These are phyloP conservation scores for Lepilemur septentrionalis DNA, from an alignment of 2,797 vertebrate species.

Conservation along the genomic window DNA sequence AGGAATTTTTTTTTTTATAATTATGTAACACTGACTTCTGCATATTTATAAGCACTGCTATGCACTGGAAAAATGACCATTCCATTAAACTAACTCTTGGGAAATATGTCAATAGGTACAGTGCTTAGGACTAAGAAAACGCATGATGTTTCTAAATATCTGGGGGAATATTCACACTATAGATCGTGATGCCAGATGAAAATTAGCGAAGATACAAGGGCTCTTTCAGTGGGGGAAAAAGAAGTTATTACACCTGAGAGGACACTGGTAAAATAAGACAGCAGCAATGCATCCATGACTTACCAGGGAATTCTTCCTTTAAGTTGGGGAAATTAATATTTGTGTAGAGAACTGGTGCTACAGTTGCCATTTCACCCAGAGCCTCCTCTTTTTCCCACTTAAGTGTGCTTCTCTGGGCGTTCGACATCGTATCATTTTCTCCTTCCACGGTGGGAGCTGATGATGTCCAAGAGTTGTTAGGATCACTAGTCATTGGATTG, in stretches of 20 bases:
- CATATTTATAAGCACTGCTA: not conserved
- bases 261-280: fast-evolving
- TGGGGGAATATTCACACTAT: not conserved
- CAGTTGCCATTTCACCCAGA: slow-evolving; percentile 95
- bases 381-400: slow-evolving; percentile 99
- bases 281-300: slow-evolving; percentile 1
- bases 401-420: slow-evolving; percentile 93
- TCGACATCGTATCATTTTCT: slow-evolving; percentile 91
- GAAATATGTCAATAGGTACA: not conserved
- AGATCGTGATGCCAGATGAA: not conserved
- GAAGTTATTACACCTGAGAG: too few species aligned
- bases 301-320: slow-evolving; percentile 98
- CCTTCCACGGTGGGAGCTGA: slow-evolving; percentile 82
- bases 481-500: slow-evolving; percentile 91
- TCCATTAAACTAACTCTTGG: not conserved
- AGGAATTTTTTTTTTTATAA: not conserved
- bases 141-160: too few species aligned
- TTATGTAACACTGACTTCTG: not conserved
- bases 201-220: fast-evolving
- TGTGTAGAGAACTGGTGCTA: slow-evolving; percentile 97
- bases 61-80: not conserved
- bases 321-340: slow-evolving; percentile 96
- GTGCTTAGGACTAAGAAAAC: not conserved
- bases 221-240: not conserved
- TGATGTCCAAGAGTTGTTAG: slow-evolving; percentile 88